Percentiles rank a stretch among this genome's conserved stretches.
Conservation (phyloP, 2,113 vertebrate species). For the Strix aluco region DNA sequence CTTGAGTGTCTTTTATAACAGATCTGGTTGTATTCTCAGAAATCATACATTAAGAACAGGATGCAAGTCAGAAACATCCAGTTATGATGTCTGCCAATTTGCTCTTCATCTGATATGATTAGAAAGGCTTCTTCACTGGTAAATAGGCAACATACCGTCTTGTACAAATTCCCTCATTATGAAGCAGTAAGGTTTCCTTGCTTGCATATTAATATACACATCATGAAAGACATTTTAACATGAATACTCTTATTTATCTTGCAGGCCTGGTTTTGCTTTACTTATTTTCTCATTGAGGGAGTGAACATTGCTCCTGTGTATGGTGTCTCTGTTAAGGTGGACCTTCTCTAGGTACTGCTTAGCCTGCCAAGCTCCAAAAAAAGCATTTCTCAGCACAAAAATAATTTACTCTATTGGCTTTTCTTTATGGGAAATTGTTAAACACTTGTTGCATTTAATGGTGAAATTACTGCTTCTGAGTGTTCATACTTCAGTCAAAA, state of each 20-base stretch:
- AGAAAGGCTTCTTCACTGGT: background rate
- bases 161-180: background rate
- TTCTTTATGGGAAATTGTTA: background rate
- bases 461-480: background rate
- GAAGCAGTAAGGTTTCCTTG: background rate
- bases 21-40: background rate
- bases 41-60: background rate
- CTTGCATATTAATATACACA: background rate
- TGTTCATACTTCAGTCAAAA: background rate
- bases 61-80: background rate
- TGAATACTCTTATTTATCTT: background rate
- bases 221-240: background rate
- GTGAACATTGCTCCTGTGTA: rapidly evolving
- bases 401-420: background rate
- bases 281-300: background rate
- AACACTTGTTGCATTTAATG: background rate
- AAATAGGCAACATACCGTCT: background rate
- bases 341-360: background rate
- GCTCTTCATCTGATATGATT: background rate
- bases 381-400: background rate
- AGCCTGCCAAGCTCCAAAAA: background rate
- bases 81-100: background rate
- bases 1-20: background rate
- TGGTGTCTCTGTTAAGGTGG: background rate
- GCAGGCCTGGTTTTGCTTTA: background rate